These are phyloP conservation scores for Scaptomyza flava DNA, from an alignment of 2,888 invertebrate species.

Conservation along the genomic window DNA sequence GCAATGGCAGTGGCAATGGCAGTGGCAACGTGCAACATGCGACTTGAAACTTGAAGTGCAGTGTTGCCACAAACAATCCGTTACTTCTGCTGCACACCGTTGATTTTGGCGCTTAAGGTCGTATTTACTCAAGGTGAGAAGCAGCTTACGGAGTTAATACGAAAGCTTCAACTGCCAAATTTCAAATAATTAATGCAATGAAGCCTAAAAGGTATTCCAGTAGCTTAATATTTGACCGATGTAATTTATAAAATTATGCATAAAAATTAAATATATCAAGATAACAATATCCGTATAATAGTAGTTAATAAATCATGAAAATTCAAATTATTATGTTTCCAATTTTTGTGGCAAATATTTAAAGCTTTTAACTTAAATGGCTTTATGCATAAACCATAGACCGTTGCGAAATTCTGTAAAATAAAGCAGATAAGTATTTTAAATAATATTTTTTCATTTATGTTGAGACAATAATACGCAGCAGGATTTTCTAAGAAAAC, in stretches of 20 bases:
- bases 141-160: constrained; percentile 12
- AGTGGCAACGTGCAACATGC: constrained; percentile 14
- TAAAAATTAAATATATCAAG: too few species aligned
- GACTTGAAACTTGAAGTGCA: constrained; percentile 7
- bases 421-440: neutral
- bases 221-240: too few species aligned
- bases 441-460: neutral
- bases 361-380: neutral
- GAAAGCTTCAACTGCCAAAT: constrained; percentile 21
- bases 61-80: neutral
- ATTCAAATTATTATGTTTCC: neutral
- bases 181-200: constrained; percentile 7
- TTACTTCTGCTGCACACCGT: neutral
- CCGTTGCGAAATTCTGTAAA: neutral
- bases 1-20: neutral
- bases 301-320: too few species aligned
- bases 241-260: too few species aligned
- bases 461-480: neutral
- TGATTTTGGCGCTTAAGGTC: constrained; percentile 2
- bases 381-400: neutral
- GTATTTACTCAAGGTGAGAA: neutral
- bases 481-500: neutral
- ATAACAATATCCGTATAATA: too few species aligned
- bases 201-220: too few species aligned
- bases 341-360: neutral